Percentiles rank a stretch among this genome's conserved stretches.
phyloP scores from a whole-genome alignment of 2,888 invertebrate species.

The Nymphalis c-album region DNA sequence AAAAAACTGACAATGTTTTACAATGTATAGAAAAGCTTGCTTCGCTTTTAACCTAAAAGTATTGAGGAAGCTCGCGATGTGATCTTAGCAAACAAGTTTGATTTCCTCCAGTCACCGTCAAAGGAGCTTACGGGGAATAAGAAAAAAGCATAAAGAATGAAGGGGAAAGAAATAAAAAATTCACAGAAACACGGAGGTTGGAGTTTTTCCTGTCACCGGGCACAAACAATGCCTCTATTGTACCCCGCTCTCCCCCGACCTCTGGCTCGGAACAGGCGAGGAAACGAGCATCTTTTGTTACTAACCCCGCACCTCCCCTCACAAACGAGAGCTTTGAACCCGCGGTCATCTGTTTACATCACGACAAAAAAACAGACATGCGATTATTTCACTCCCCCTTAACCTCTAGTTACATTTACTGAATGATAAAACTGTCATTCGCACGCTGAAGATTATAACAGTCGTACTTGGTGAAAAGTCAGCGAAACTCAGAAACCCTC shows the following conservation, averaged over 20 bases:
- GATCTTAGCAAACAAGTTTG: conserved; percentile 62
- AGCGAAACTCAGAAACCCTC: neutral
- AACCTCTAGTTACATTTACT: conserved; percentile 39
- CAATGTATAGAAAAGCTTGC: conserved; percentile 24
- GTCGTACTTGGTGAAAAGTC: conserved; percentile 8
- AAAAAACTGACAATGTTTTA: neutral
- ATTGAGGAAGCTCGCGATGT: conserved; percentile 27
- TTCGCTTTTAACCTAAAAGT: conserved; percentile 37
- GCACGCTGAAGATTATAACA: conserved; percentile 20
- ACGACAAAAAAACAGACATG: conserved; percentile 63
- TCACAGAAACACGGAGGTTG: conserved; percentile 80
- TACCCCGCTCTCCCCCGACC: conserved; percentile 52
- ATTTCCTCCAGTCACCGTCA: conserved; percentile 69
- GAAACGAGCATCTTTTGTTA: conserved; percentile 81
- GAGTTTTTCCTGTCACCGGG: conserved; percentile 82
- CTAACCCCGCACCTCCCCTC: conserved; percentile 58
- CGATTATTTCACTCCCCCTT: conserved; percentile 51
- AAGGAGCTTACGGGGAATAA: conserved; percentile 65
- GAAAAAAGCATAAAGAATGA: conserved; percentile 59
- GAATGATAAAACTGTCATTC: conserved; percentile 32
- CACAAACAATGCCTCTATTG: conserved; percentile 80
- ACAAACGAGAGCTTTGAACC: conserved; percentile 74
- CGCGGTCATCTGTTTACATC: conserved; percentile 78
- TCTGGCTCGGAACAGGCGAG: conserved; percentile 59
- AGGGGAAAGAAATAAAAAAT: conserved; percentile 76